Percentiles rank a stretch among this genome's conserved stretches.
Conservation (phyloP, 2,888 invertebrate species). For the Stenotaenia linearis region DNA sequence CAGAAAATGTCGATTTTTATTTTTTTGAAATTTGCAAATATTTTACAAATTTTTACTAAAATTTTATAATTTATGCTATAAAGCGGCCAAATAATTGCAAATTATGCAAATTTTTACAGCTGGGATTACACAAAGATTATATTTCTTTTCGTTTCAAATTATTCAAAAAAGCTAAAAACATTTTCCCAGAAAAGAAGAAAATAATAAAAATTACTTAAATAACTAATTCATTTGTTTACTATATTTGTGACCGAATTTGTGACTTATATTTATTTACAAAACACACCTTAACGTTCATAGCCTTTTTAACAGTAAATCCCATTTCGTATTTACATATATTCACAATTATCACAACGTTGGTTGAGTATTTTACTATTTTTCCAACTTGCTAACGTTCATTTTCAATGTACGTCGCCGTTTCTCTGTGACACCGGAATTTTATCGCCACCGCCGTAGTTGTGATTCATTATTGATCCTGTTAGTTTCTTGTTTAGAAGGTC, state of each 20-base stretch:
- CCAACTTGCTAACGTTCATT: background rate
- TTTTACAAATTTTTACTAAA: no score
- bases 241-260: slow-evolving; percentile 8
- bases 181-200: background rate
- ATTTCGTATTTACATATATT: background rate
- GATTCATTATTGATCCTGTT: slow-evolving; percentile 34
- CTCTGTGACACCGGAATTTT: slow-evolving; percentile 35
- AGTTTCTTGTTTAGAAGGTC: slow-evolving; percentile 41
- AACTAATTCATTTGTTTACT: background rate
- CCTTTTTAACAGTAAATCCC: background rate
- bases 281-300: background rate
- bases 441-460: slow-evolving; percentile 27
- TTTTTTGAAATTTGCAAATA: no score
- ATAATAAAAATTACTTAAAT: background rate
- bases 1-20: no score
- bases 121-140: no score
- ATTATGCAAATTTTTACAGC: no score
- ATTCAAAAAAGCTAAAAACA: no score
- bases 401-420: slow-evolving; percentile 33
- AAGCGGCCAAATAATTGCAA: no score
- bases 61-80: no score
- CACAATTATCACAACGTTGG: slow-evolving; percentile 1
- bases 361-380: background rate
- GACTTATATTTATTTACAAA: background rate
- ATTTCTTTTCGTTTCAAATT: no score